Evolutionary conservation across 2,113 vertebrate genomes (phyloP).

Genomic region (Asarcornis scutulata): DNA sequence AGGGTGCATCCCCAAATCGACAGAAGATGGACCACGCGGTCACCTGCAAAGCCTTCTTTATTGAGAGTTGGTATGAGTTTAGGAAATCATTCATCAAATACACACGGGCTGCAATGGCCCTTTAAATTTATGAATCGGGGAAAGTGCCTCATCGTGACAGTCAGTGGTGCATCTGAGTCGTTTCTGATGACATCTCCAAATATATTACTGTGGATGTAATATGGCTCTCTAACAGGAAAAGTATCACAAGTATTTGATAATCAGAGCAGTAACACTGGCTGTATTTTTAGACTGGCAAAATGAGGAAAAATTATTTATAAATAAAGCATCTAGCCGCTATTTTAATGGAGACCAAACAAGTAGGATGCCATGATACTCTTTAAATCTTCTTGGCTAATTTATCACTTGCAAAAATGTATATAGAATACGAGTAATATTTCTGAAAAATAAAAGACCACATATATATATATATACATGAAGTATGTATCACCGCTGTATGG

Average conservation of each 20-base stretch:
- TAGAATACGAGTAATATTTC: neutral
- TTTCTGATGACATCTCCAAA: neutral
- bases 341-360: neutral
- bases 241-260: neutral
- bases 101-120: neutral
- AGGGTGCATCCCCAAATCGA: fast-evolving
- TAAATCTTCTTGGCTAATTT: neutral
- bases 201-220: neutral
- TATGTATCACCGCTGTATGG: neutral
- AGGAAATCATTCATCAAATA: neutral
- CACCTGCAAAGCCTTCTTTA: neutral
- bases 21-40: fast-evolving
- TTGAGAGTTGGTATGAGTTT: neutral
- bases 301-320: neutral
- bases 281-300: neutral
- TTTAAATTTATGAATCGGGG: neutral
- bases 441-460: neutral
- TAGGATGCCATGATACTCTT: neutral
- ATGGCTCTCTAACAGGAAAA: neutral
- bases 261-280: neutral
- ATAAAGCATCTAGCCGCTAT: neutral
- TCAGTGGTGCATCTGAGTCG: neutral
- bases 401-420: neutral
- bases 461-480: neutral
- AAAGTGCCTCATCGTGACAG: neutral